phyloP scores from a whole-genome alignment of 2,113 vertebrate species.

The Chlamydotis undulata region DNA sequence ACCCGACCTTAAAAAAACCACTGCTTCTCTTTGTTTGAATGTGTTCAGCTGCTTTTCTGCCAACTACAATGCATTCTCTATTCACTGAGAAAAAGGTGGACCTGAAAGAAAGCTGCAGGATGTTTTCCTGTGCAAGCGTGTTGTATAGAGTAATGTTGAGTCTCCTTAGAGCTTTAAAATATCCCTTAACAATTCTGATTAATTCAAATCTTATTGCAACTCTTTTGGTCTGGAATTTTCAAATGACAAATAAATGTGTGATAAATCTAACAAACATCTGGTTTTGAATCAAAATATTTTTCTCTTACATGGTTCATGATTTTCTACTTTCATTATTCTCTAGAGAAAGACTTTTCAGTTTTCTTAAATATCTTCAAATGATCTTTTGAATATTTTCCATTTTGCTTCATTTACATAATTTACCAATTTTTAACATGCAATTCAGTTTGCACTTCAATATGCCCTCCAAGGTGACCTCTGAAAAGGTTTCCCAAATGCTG shows the following conservation, averaged over 20 bases:
- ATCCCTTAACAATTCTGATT: background rate
- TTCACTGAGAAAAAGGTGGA: background rate
- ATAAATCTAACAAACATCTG: conserved; percentile 12
- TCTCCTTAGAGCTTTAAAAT: conserved; percentile 8
- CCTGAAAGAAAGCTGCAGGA: conserved; percentile 22
- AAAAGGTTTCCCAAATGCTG: conserved; percentile 40
- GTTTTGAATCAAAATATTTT: conserved; percentile 8
- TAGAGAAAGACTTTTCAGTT: background rate
- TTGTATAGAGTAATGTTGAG: background rate
- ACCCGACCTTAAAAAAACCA: background rate
- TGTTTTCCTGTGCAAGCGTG: fast-evolving
- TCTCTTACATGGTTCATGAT: background rate
- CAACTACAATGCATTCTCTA: background rate
- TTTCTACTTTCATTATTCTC: conserved; percentile 6
- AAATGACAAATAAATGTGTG: background rate
- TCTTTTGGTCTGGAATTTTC: background rate
- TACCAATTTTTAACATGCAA: background rate
- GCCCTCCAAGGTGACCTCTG: background rate
- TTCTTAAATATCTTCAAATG: background rate
- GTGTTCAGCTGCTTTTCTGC: background rate
- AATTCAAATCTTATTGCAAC: background rate
- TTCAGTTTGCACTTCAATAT: background rate
- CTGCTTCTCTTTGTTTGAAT: background rate
- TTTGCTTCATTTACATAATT: conserved; percentile 22
- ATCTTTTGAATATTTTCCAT: background rate